Conservation (phyloP, 2,888 invertebrate species). For the Aleiodes leptofemur region DNA sequence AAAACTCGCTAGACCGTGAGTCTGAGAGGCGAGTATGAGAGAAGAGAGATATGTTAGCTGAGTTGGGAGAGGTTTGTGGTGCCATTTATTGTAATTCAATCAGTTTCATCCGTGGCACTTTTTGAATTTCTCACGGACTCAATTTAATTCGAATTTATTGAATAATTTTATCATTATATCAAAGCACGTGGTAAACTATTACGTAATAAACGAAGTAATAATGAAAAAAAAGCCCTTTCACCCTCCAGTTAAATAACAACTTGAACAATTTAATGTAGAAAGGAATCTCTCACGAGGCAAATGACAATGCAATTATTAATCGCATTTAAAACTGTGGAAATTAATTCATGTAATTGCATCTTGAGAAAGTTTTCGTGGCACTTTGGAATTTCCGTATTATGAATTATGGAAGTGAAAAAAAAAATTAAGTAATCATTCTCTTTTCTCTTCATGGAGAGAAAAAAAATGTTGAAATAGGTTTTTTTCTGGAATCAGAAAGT, state of each 20-base stretch:
- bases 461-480: not conserved
- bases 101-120: not conserved
- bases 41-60: slow-evolving; percentile 39
- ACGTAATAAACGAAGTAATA: slow-evolving; percentile 7
- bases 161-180: not conserved
- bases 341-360: slow-evolving; percentile 40
- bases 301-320: slow-evolving; percentile 48
- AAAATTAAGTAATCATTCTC: not conserved
- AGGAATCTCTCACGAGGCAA: slow-evolving; percentile 30
- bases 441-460: not conserved
- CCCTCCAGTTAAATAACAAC: not conserved
- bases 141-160: not conserved
- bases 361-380: slow-evolving; percentile 45
- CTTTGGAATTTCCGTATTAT: slow-evolving; percentile 27
- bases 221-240: not conserved
- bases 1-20: slow-evolving; percentile 71
- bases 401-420: not conserved
- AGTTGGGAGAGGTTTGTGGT: slow-evolving; percentile 13
- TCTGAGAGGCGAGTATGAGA: slow-evolving; percentile 54
- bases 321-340: slow-evolving; percentile 39
- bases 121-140: not conserved
- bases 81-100: not conserved
- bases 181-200: not conserved
- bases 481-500: not conserved
- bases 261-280: slow-evolving; percentile 25